Conservation (phyloP, 2,113 vertebrate genomes). For the Notechis scutatus region DNA sequence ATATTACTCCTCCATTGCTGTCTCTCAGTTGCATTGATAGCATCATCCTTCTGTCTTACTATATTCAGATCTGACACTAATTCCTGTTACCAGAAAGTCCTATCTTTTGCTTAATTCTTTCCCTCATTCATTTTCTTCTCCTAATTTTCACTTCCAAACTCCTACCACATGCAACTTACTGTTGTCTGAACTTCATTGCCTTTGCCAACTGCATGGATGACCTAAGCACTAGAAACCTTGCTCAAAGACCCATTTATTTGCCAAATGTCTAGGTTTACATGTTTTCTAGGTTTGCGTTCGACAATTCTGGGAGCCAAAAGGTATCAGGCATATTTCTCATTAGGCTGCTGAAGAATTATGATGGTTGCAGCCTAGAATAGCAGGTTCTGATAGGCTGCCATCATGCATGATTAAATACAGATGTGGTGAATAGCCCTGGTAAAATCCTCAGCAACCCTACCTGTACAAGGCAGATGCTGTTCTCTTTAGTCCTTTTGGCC, state of each 20-base stretch:
- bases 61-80: background rate
- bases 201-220: background rate
- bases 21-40: background rate
- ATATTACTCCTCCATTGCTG: background rate
- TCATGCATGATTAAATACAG: background rate
- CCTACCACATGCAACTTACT: background rate
- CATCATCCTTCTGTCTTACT: background rate
- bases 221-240: background rate
- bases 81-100: background rate
- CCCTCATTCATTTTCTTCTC: background rate
- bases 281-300: background rate
- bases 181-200: background rate
- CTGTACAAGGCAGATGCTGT: constrained; percentile 85
- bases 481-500: constrained; percentile 87
- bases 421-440: background rate
- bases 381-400: background rate
- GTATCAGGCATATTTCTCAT: background rate
- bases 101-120: background rate
- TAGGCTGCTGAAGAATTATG: background rate
- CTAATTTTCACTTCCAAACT: background rate
- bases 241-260: background rate
- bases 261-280: background rate
- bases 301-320: background rate
- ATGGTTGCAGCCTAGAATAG: background rate
- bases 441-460: constrained; percentile 56